A percentile compares a stretch with the other conserved stretches of the same genome.
Evolutionary conservation across 2,797 vertebrate species (phyloP).

Genomic region (Gymnoscopelus braueri): DNA sequence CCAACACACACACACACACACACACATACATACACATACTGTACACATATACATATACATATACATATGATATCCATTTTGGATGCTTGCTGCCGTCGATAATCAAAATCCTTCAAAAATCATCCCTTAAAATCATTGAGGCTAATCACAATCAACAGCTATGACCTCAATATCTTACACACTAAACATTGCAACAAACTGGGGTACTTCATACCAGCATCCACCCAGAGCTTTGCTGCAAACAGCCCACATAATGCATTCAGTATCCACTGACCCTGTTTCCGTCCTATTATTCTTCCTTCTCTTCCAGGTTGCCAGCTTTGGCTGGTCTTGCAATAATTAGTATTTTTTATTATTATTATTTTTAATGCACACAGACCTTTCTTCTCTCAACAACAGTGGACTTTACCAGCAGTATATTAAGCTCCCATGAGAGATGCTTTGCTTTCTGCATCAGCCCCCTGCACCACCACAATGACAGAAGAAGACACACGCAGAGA

Average conservation of each 20-base stretch:
- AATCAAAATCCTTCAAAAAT: too few relatives aligned
- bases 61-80: too few relatives aligned
- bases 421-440: not conserved
- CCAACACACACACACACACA: not conserved
- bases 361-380: not conserved
- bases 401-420: not conserved
- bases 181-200: not conserved
- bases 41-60: too few relatives aligned
- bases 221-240: not conserved
- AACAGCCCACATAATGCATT: conserved; percentile 24
- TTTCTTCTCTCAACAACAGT: not conserved
- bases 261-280: conserved; percentile 24
- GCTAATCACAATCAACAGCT: too few relatives aligned
- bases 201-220: conserved; percentile 17
- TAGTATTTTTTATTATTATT: too few relatives aligned
- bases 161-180: too few relatives aligned
- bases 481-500: too few relatives aligned
- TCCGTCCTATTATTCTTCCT: conserved; percentile 29
- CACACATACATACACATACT: too few relatives aligned
- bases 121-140: too few relatives aligned
- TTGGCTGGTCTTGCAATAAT: not conserved
- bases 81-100: too few relatives aligned
- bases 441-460: too few relatives aligned
- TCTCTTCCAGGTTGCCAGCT: conserved; percentile 17
- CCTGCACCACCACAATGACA: too few relatives aligned